Conservation (phyloP, 2,797 vertebrate species). For the Sebastes itinus region DNA sequence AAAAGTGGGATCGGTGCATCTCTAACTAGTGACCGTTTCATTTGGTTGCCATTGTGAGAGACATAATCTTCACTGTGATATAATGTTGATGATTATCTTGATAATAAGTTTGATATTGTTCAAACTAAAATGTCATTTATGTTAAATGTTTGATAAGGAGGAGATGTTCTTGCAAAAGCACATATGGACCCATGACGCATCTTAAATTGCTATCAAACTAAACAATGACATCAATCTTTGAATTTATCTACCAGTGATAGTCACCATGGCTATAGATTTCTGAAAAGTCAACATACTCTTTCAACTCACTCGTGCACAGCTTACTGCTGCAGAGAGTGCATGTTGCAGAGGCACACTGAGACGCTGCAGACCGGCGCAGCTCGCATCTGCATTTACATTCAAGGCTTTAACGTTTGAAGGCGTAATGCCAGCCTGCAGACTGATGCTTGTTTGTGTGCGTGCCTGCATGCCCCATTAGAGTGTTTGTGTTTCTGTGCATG, state of each 20-base stretch:
- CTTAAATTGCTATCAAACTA: not conserved
- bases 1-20: too few species aligned
- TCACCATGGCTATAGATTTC: not conserved
- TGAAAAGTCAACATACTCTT: not conserved
- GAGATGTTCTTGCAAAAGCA: not conserved
- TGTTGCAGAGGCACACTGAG: not conserved
- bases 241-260: constrained; percentile 4
- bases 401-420: not conserved
- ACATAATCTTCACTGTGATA: not conserved
- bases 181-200: not conserved
- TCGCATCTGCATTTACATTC: not conserved
- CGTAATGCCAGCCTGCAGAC: not conserved
- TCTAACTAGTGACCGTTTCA: not conserved
- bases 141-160: not conserved
- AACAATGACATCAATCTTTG: not conserved
- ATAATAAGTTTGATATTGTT: not conserved
- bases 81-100: not conserved
- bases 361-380: not conserved
- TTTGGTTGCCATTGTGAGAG: not conserved
- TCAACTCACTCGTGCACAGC: not conserved
- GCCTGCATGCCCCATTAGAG: not conserved
- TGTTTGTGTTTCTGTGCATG: not conserved
- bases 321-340: not conserved
- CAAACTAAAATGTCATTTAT: not conserved
- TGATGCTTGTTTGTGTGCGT: not conserved